Percentiles rank a stretch among this genome's conserved stretches.
phyloP scores from a whole-genome alignment of 2,113 vertebrate species.

The Boulengeromyrus knoepffleri region DNA sequence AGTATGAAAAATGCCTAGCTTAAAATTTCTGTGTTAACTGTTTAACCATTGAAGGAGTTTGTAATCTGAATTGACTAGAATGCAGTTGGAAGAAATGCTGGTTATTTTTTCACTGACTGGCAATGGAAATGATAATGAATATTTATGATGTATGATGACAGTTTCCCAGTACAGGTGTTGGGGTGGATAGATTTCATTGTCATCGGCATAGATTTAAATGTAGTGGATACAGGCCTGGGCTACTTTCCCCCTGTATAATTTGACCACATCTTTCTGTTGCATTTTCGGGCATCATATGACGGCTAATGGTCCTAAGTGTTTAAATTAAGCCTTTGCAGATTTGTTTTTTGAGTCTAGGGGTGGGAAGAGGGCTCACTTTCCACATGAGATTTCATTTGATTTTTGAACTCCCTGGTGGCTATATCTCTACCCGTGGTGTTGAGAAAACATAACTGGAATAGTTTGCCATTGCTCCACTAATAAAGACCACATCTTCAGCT shows the following conservation, averaged over 20 bases:
- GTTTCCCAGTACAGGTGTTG: background rate
- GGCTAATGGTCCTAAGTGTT: background rate
- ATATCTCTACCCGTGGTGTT: conserved; percentile 2
- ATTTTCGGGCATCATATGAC: background rate
- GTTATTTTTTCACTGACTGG: background rate
- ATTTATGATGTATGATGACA: background rate
- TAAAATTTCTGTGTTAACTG: background rate
- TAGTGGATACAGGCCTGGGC: background rate
- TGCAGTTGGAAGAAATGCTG: background rate
- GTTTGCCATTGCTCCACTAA: conserved; percentile 14
- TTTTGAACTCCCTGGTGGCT: conserved; percentile 1
- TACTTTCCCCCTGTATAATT: background rate
- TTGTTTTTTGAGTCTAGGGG: background rate
- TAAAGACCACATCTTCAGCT: conserved; percentile 21
- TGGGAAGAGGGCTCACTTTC: background rate
- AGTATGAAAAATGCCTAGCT: background rate
- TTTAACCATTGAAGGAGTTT: background rate
- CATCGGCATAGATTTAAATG: background rate
- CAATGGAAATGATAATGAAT: background rate
- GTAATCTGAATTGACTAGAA: background rate
- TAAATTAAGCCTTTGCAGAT: background rate
- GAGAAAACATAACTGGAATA: conserved; percentile 26
- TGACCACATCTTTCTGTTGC: background rate
- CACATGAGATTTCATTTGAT: conserved; percentile 13
- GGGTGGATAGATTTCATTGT: background rate